Evolutionary conservation across 2,797 vertebrate species (phyloP).

Genomic region (Anguilla pacifica): DNA sequence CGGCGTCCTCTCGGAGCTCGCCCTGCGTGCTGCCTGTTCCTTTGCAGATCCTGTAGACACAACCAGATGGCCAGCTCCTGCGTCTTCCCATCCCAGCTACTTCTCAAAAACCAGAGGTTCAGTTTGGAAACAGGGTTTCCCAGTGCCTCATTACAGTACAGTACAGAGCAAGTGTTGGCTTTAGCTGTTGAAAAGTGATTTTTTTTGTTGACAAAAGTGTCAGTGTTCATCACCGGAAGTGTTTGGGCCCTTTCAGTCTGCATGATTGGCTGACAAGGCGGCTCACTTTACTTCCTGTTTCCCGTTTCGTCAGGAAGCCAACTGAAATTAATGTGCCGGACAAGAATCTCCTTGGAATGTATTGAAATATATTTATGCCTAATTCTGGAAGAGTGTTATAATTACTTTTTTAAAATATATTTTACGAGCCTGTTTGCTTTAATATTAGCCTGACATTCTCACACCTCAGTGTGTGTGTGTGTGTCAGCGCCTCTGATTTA

Average conservation of each 20-base stretch:
- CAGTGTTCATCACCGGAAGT: background rate
- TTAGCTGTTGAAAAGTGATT: background rate
- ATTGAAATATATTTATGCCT: background rate
- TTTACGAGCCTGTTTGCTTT: background rate
- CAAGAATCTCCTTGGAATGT: background rate
- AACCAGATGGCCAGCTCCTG: background rate
- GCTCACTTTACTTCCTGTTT: constrained; percentile 5
- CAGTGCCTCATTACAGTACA: background rate
- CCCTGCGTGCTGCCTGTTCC: background rate
- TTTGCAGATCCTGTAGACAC: background rate
- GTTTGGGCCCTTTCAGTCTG: background rate
- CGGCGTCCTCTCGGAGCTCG: background rate
- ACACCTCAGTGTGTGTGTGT: no score
- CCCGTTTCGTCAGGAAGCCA: constrained; percentile 13
- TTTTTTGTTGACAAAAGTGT: background rate
- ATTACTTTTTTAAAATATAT: background rate
- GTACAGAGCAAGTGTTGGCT: background rate
- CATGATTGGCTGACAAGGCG: background rate
- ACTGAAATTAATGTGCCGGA: background rate
- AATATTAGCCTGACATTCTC: background rate
- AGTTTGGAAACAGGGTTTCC: background rate
- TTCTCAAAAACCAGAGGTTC: background rate
- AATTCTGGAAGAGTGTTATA: background rate
- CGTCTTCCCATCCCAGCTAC: background rate
- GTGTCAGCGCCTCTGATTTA: background rate